These are phyloP conservation scores for Stictocephala bisonia DNA, from an alignment of 2,888 invertebrate species.

Conservation along the genomic window DNA sequence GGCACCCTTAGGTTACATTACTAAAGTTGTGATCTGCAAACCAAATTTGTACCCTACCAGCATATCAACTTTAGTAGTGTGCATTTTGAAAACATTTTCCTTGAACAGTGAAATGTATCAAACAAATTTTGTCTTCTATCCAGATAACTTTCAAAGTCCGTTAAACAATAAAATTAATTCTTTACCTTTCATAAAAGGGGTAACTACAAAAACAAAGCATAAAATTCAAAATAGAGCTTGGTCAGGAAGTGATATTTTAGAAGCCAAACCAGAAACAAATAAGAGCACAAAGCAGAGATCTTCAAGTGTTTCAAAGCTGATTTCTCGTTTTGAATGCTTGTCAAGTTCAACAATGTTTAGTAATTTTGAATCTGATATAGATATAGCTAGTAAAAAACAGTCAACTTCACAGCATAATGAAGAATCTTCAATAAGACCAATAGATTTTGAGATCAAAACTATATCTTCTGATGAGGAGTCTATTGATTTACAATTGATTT, in stretches of 20 bases:
- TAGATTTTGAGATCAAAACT: no score
- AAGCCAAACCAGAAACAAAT: conserved; percentile 31
- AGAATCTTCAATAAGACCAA: no score
- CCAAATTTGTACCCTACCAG: neutral
- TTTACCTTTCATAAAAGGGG: neutral
- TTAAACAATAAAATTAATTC: neutral
- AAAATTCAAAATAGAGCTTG: conserved; percentile 36
- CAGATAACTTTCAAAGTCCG: no score
- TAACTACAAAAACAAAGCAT: conserved; percentile 25
- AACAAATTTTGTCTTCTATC: neutral
- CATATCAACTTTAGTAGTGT: neutral
- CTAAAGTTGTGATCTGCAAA: conserved; percentile 24
- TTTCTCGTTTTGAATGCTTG: conserved; percentile 54
- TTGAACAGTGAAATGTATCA: neutral
- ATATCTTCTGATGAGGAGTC: no score
- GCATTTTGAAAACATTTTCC: neutral
- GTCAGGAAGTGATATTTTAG: conserved; percentile 46
- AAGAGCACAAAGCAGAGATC: conserved; percentile 28
- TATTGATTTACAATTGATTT: no score
- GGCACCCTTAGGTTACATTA: neutral
- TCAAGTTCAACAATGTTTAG: no score
- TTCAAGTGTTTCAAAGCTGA: conserved; percentile 54
- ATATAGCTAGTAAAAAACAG: no score
- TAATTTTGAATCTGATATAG: no score
- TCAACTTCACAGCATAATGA: no score